A percentile compares a stretch with the other conserved stretches of the same genome.
phyloP scores from a whole-genome alignment of 2,888 invertebrate genomes.

The Cantharis rustica region DNA sequence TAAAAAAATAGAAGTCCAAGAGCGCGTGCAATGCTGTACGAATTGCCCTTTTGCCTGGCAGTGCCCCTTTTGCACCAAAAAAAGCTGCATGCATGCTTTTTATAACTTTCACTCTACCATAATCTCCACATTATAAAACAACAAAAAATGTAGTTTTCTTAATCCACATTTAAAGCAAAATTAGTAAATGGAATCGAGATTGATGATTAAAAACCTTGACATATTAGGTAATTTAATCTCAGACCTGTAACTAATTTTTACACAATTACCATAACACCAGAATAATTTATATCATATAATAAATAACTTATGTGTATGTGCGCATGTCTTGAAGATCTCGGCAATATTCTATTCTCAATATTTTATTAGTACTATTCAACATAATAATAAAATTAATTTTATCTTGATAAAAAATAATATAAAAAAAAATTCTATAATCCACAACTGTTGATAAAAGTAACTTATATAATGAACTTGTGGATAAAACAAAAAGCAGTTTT shows the following conservation, averaged over 20 bases:
- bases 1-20: constrained; percentile 39
- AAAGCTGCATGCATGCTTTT: constrained; percentile 32
- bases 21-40: constrained; percentile 54
- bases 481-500: constrained; percentile 19
- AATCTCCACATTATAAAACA: constrained; percentile 16
- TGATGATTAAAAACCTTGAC: constrained; percentile 17
- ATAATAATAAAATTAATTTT: not conserved
- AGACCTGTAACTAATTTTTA: constrained; percentile 32
- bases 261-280: constrained; percentile 24
- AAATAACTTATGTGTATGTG: not conserved
- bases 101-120: constrained; percentile 26
- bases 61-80: constrained; percentile 49
- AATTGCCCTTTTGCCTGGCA: constrained; percentile 52
- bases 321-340: not conserved
- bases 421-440: not conserved
- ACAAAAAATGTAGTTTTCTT: constrained; percentile 10
- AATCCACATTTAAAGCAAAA: constrained; percentile 26
- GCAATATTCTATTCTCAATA: not conserved
- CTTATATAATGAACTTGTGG: not conserved
- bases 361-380: not conserved
- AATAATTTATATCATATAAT: not conserved
- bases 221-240: constrained; percentile 20
- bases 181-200: constrained; percentile 21
- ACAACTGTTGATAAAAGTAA: not conserved
- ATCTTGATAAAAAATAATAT: not conserved